Base-by-base conservation (phyloP, 2,797 vertebrate genomes). In the Austrolebias charrua region DNA sequence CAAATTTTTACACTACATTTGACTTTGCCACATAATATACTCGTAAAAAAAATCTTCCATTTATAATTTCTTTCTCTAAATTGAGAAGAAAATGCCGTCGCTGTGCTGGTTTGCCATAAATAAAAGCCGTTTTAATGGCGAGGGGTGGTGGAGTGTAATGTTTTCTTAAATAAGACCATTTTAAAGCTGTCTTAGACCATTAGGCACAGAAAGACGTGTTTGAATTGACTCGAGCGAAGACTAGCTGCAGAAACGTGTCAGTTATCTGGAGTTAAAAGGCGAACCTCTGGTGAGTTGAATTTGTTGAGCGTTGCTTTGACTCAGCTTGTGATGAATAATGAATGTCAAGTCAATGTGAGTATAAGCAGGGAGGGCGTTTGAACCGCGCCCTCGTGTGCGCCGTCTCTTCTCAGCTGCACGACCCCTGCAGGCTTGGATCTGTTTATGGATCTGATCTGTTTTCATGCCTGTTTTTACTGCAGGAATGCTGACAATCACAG, bases 401-500 rank as follows among this genome's bases (percentile, higher is more conserved):
- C 33, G 5, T 35, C 33, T 35, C 49, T 64, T 18, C 61, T 49
- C 56, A 47, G 7, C 47, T 68, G 50, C 67, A 62, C 58, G 47
- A 35, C 9, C 20, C 46, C 60, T 62, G 31, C 75, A 73, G 69
- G 48, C 62, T 31, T 5, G 1, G 3, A 1, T 5, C 51, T 59
- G 54, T 55, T 61, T 49, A 43, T 20, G 20, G 31, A 50, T 61
- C 53, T 33, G 62, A 12, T 66, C 20, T 59, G 20, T 60, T 73
- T 70, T 62, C 44, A 43, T 48, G 29, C 1, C 33, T 35, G 31
- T 73, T 79, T 75, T 78, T 50, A 50, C 70, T 55, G 38, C 88
- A 99, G 98, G 98, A 89, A 99, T 99, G 98, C 93, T 99, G 93
- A 99, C 98, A 80, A 98, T 99, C 92, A 99, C 97, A 90, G 98